Conservation (phyloP, 1,140 invertebrate genomes). For the Chironomus tepperi region DNA sequence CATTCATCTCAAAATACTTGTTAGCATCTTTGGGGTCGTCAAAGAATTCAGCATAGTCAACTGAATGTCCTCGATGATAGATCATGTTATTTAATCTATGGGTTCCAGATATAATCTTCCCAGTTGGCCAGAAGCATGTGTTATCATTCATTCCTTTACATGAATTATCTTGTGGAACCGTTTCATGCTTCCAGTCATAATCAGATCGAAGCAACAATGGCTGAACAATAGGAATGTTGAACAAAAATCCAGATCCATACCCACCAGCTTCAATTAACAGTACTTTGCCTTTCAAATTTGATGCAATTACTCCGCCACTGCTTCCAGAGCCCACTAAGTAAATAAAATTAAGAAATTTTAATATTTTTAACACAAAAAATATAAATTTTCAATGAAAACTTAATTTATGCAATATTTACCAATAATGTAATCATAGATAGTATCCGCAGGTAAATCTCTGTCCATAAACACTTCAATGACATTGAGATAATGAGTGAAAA, state of each 20-base stretch:
- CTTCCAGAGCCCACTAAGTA: background rate
- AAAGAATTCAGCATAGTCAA: constrained; percentile 46
- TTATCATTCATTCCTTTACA: constrained; percentile 47
- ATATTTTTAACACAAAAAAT: too few species aligned
- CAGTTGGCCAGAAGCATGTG: constrained; percentile 48
- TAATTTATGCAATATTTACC: background rate
- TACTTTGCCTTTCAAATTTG: constrained; percentile 47
- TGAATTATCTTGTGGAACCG: constrained; percentile 47
- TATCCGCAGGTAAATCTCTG: background rate
- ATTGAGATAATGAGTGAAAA: background rate
- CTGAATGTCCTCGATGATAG: constrained; percentile 56
- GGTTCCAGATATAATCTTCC: constrained; percentile 55
- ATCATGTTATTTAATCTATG: constrained; percentile 65
- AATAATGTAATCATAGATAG: background rate
- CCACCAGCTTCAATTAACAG: constrained; percentile 73
- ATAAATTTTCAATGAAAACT: too few species aligned
- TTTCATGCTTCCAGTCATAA: constrained; percentile 52
- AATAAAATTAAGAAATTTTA: background rate
- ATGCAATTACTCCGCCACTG: background rate
- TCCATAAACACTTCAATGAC: background rate
- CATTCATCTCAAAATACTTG: background rate
- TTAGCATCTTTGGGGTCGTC: background rate
- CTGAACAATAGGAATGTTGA: constrained; percentile 44
- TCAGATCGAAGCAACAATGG: constrained; percentile 43
- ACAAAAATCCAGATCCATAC: constrained; percentile 35